Conservation (phyloP, 30 jellyfish, hydroid and myxozoan species). For the Clytia hemisphaerica region DNA sequence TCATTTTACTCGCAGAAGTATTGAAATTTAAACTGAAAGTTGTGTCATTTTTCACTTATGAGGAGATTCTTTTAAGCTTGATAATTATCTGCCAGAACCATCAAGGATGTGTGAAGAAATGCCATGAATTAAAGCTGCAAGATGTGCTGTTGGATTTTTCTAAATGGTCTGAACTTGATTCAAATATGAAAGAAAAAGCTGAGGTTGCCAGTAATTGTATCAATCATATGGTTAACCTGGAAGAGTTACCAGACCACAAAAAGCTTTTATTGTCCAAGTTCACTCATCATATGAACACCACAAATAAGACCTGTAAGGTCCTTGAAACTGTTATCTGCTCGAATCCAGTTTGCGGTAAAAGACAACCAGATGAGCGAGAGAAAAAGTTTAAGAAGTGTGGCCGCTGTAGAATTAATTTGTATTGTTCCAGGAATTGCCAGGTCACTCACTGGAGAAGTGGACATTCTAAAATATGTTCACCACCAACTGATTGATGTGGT, state of each 20-base stretch:
- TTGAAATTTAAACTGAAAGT: not conserved
- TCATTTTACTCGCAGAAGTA: not conserved
- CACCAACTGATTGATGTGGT: not conserved
- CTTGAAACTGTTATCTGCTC: not conserved
- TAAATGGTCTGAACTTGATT: not conserved
- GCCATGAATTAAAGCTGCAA: not conserved
- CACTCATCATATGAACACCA: not conserved
- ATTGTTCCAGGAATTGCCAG: not conserved
- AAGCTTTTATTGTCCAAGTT: not conserved
- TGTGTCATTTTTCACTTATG: not conserved
- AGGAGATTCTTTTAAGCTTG: not conserved
- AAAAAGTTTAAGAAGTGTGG: not conserved
- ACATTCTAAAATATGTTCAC: not conserved
- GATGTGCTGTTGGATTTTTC: not conserved
- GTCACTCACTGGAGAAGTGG: not conserved
- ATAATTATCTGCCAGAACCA: not conserved
- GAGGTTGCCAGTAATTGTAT: not conserved
- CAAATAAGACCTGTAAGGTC: not conserved
- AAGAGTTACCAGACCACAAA: conserved; percentile 1
- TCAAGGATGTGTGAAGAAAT: not conserved
- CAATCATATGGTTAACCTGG: not conserved
- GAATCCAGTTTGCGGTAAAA: not conserved
- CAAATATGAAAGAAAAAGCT: conserved; percentile 1
- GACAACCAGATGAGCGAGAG: not conserved
- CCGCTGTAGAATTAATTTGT: not conserved